phyloP scores from a whole-genome alignment of 2,113 vertebrate species.

The Carassius carassius region DNA sequence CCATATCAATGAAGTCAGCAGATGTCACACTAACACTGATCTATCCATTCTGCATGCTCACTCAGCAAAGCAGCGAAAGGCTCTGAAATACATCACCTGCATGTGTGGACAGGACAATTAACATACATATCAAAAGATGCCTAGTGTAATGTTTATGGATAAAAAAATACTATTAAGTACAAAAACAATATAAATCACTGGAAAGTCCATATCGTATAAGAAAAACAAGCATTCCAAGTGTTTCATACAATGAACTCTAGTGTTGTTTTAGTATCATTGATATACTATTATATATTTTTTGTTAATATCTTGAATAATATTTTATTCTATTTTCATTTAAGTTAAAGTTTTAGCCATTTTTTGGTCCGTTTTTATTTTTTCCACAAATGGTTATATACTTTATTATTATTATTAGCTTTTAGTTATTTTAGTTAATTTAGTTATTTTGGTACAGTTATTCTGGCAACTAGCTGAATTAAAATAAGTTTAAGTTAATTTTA shows the following conservation, averaged over 20 bases:
- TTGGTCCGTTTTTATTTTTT: neutral
- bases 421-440: neutral
- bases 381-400: neutral
- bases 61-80: constrained; percentile 2
- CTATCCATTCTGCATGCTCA: constrained; percentile 33
- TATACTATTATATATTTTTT: neutral
- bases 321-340: neutral
- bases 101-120: neutral
- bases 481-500: neutral
- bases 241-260: neutral
- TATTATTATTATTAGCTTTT: neutral
- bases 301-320: neutral
- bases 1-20: constrained; percentile 39
- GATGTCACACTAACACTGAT: constrained; percentile 52
- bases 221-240: no score
- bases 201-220: neutral
- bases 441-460: neutral
- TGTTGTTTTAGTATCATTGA: neutral
- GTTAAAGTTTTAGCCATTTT: neutral
- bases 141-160: neutral
- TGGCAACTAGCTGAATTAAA: neutral
- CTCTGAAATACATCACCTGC: neutral
- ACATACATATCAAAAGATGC: neutral
- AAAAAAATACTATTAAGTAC: neutral
- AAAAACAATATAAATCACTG: neutral